These are phyloP conservation scores for Drosophila atripex DNA, from an alignment of 2,888 invertebrate genomes.

Conservation along the genomic window DNA sequence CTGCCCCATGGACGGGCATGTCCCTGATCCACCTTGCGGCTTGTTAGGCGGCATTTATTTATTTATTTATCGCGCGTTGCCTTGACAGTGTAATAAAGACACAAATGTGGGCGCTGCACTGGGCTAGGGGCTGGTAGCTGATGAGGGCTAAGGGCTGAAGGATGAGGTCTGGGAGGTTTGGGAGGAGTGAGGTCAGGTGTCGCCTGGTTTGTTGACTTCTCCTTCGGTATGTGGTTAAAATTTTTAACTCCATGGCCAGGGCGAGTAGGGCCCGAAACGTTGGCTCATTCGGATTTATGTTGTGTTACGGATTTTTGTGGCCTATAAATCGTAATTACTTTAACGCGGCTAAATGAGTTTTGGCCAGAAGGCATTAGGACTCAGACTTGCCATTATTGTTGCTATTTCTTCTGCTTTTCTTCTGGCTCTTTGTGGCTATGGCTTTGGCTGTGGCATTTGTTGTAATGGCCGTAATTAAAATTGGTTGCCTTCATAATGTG, in stretches of 20 bases:
- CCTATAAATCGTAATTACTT: slow-evolving; percentile 80
- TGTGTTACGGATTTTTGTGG: slow-evolving; percentile 79
- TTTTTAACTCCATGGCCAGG: slow-evolving; percentile 64
- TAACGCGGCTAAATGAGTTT: slow-evolving; percentile 76
- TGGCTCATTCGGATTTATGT: slow-evolving; percentile 77
- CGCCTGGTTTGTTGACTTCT: slow-evolving; percentile 46
- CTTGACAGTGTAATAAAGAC: slow-evolving; percentile 72
- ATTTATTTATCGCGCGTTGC: slow-evolving; percentile 75
- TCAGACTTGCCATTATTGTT: slow-evolving; percentile 50
- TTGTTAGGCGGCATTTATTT: slow-evolving; percentile 77
- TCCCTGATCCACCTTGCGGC: slow-evolving; percentile 58
- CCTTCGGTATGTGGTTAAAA: slow-evolving; percentile 70
- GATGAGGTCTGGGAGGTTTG: neutral
- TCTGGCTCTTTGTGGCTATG: slow-evolving; percentile 24
- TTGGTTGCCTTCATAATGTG: slow-evolving; percentile 78
- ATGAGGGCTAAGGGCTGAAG: neutral
- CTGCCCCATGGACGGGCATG: neutral
- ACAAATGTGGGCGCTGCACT: slow-evolving; percentile 41
- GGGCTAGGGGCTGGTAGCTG: neutral
- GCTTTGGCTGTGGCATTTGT: slow-evolving; percentile 36
- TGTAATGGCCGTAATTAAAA: slow-evolving; percentile 75
- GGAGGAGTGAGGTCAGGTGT: slow-evolving; percentile 60
- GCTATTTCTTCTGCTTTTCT: slow-evolving; percentile 10
- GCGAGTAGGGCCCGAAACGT: slow-evolving; percentile 13
- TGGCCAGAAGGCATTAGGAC: slow-evolving; percentile 68